These are phyloP conservation scores for Epizoanthus fatuus DNA, from an alignment of 92 coral and sea anemone species.

Conservation along the genomic window DNA sequence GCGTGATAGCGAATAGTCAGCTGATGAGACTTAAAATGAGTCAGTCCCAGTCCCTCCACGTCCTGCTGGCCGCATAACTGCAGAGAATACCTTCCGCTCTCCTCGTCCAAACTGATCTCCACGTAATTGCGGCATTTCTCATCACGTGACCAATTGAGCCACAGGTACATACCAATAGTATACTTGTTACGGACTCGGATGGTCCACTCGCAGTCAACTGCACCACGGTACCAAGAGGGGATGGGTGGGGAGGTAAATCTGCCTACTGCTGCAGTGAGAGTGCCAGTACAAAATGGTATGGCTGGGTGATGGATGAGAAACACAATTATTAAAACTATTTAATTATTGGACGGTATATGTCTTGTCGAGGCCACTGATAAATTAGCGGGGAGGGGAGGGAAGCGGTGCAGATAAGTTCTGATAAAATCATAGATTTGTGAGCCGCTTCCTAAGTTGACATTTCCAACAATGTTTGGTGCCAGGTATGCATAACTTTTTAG, in stretches of 20 bases:
- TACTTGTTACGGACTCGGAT: constrained; percentile 77
- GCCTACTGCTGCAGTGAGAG: constrained; percentile 62
- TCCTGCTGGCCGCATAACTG: constrained; percentile 85
- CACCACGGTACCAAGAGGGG: constrained; percentile 81
- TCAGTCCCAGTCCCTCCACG: constrained; percentile 61
- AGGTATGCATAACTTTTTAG: too few relatives aligned
- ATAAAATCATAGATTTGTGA: too few relatives aligned
- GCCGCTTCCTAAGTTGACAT: too few relatives aligned
- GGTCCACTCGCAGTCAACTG: constrained; percentile 84
- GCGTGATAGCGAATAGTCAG: constrained; percentile 72
- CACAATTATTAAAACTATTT: not conserved
- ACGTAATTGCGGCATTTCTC: constrained; percentile 74
- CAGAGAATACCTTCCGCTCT: constrained; percentile 51
- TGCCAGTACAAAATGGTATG: constrained; percentile 82
- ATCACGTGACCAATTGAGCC: constrained; percentile 80
- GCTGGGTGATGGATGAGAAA: constrained; percentile 42
- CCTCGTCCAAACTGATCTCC: constrained; percentile 60
- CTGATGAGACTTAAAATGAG: constrained; percentile 70
- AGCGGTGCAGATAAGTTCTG: too few relatives aligned
- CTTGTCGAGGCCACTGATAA: too few relatives aligned
- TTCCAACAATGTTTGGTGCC: too few relatives aligned
- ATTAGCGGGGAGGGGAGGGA: too few relatives aligned
- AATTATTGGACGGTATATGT: not conserved
- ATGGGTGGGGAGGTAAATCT: constrained; percentile 79
- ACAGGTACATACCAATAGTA: constrained; percentile 74